Base-by-base conservation (phyloP, 2,888 invertebrate genomes). In the Drosophila rellima region DNA sequence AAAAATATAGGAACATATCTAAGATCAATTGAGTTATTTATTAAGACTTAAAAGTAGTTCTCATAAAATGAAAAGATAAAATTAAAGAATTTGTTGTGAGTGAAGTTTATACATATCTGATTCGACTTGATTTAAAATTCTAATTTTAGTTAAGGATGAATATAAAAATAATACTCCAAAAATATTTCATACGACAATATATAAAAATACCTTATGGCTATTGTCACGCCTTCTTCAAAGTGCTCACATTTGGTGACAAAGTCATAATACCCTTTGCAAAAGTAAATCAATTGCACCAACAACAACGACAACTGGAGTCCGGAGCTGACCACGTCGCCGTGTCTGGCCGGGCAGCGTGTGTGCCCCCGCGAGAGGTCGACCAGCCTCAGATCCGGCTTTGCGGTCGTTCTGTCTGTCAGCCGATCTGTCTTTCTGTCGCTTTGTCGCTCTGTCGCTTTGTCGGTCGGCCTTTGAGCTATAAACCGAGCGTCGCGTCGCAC, bases 351-450 rank as follows among this genome's bases (percentile, higher is more conserved):
- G 26, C 26, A 26, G 26, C 6, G 26, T 26, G 26, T 26, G 26
- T 26, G 80, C 72, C 82, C 86, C 80, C 85, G 71, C 82, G 85
- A 84, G 83, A 84, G 85, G 87, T 84, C 88, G 84, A 72, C 76
- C 73, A 75, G 82, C 42, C 60, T 63, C 52, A 87, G 87, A 87
- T 84, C 83, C 83, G 83, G 83, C 87, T 83, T 71, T 64, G 60
- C 51, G 55, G 71, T 71, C 71, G 74, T 10, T 52, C 37, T 37
- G 74, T 50, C 55, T 1, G n/a, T n/a, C n/a, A n/a, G n/a, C n/a
- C n/a, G n/a, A n/a, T n/a, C n/a, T n/a, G 10, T 63, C 29, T 6
- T 57, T 61, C 67, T 7, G 44, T 37, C 20, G 20, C n/a, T 47
- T 44, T 26, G 45, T 57, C 57, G 8, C 23, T 40, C 35, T 15